phyloP scores from a whole-genome alignment of 2,113 vertebrate species.

The Plecturocebus donacophilus region DNA sequence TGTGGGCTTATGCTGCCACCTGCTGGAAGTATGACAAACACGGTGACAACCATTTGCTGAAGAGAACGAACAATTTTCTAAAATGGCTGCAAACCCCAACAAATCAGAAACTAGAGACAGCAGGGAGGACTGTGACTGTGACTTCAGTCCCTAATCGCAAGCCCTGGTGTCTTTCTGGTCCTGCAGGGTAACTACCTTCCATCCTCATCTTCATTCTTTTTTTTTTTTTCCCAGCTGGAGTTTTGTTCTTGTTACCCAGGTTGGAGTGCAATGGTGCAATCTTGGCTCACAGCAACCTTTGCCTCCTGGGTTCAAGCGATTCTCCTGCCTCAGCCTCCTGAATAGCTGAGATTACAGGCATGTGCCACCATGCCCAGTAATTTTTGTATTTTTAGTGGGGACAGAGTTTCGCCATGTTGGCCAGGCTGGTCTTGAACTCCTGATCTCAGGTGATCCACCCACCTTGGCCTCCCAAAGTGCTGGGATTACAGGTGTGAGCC shows the following conservation, averaged over 20 bases:
- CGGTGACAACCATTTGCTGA: constrained; percentile 71
- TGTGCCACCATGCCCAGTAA: background rate
- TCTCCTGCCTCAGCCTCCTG: background rate
- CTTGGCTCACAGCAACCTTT: background rate
- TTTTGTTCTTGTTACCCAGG: rapidly evolving
- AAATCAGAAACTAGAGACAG: background rate
- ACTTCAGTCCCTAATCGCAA: background rate
- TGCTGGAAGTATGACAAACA: background rate
- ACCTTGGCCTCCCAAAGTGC: background rate
- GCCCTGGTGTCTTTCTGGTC: rapidly evolving
- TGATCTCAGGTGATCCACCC: background rate
- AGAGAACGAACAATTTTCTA: background rate
- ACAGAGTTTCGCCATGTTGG: background rate
- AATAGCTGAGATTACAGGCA: background rate
- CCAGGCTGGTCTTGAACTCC: background rate
- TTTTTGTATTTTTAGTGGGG: background rate
- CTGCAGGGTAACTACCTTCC: too few species aligned
- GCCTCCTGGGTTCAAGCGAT: background rate
- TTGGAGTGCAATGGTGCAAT: too few species aligned
- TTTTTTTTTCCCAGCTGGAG: background rate
- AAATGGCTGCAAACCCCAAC: constrained; percentile 81
- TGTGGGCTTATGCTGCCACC: constrained; percentile 57
- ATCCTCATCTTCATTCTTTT: background rate
- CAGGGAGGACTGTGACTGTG: background rate
- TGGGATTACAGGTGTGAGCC: background rate